These are phyloP conservation scores for Macaria notata DNA, from an alignment of 2,888 invertebrate species.

Conservation along the genomic window DNA sequence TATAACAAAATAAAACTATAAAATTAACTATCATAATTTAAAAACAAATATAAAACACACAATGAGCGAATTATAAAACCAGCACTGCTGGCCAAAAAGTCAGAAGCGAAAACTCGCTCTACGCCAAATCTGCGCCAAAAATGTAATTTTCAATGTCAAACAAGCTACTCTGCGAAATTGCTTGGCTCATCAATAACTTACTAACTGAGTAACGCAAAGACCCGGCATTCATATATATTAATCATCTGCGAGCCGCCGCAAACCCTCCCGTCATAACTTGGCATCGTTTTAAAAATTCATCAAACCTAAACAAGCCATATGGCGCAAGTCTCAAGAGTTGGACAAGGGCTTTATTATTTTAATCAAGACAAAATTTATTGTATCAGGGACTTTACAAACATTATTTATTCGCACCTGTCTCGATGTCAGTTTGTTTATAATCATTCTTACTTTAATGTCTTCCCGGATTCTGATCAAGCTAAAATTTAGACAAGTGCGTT, in stretches of 20 bases:
- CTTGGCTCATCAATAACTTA: constrained; percentile 28
- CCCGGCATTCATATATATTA: constrained; percentile 24
- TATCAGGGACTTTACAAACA: background rate
- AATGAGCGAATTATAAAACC: too few species aligned
- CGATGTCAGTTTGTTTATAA: background rate
- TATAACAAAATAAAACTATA: too few species aligned
- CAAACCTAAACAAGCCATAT: constrained; percentile 17
- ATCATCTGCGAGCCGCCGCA: constrained; percentile 21
- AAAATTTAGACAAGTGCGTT: too few species aligned
- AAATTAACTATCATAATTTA: too few species aligned
- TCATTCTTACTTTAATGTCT: background rate
- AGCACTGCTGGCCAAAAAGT: too few species aligned
- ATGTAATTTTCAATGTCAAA: too few species aligned
- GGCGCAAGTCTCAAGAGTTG: constrained; percentile 8
- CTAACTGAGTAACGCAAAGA: constrained; percentile 27
- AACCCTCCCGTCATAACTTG: constrained; percentile 25
- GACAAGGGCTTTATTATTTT: background rate
- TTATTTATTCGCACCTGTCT: background rate
- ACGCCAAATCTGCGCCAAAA: too few species aligned
- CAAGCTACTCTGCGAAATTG: too few species aligned
- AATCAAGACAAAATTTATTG: background rate
- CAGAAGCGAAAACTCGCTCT: too few species aligned
- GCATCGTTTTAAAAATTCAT: constrained; percentile 33
- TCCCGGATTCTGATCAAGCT: too few species aligned
- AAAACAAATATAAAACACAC: too few species aligned